Conservation (phyloP, 2,797 vertebrate genomes). For the Danio kyathit region DNA sequence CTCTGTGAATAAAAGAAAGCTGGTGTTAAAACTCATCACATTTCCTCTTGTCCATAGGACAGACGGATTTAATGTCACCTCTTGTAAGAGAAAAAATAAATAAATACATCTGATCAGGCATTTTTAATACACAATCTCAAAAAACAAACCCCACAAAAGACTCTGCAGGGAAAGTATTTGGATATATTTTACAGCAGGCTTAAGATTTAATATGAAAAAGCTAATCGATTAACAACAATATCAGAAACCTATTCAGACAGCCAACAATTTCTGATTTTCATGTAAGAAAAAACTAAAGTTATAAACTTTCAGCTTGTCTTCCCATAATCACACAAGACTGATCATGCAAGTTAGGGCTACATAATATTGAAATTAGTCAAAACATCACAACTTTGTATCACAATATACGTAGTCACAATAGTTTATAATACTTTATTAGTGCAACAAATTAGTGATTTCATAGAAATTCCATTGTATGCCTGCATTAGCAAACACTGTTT, state of each 20-base stretch:
- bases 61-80: not conserved
- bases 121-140: not conserved
- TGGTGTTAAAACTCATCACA: constrained; percentile 4
- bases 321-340: too few relatives aligned
- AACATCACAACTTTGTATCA: too few relatives aligned
- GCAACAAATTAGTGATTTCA: too few relatives aligned
- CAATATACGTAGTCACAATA: too few relatives aligned
- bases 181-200: not conserved
- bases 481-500: too few relatives aligned
- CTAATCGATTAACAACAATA: not conserved
- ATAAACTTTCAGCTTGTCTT: too few relatives aligned
- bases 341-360: too few relatives aligned
- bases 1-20: constrained; percentile 30
- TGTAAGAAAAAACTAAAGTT: too few relatives aligned
- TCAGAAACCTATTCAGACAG: not conserved
- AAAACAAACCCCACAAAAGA: not conserved
- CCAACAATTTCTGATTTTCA: not conserved
- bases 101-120: not conserved
- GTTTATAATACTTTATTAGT: too few relatives aligned
- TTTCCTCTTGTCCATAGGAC: not conserved
- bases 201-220: not conserved
- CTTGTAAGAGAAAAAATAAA: too few relatives aligned
- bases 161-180: not conserved
- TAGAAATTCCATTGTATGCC: too few relatives aligned
- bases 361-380: too few relatives aligned